phyloP scores from a whole-genome alignment of 2,113 vertebrate genomes.

The Excalfactoria chinensis region DNA sequence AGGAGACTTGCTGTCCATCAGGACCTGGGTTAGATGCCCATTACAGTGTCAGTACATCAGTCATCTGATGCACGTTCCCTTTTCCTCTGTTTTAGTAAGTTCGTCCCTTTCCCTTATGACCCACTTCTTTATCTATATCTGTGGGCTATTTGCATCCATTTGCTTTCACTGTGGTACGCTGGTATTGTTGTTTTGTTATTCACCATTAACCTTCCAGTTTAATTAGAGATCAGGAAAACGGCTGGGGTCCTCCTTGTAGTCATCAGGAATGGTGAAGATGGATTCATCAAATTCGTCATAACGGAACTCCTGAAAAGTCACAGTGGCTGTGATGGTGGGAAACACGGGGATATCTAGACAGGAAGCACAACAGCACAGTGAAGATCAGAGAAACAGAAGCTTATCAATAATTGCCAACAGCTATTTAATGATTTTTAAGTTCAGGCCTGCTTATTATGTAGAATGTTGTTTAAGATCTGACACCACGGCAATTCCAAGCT shows the following conservation, averaged over 20 bases:
- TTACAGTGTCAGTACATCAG: not conserved
- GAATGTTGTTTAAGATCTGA: not conserved
- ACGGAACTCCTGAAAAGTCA: constrained; percentile 99
- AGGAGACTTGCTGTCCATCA: constrained; percentile 40
- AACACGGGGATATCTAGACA: constrained; percentile 94
- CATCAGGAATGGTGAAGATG: constrained; percentile 93
- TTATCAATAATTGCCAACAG: not conserved
- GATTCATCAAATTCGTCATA: constrained; percentile 91
- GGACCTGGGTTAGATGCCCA: constrained; percentile 20
- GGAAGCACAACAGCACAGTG: not conserved
- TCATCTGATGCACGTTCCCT: constrained; percentile 37
- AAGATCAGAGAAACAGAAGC: not conserved
- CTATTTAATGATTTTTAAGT: not conserved
- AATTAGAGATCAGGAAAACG: constrained; percentile 95
- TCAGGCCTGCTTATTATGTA: accelerated
- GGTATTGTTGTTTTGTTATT: not conserved
- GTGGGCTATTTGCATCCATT: not conserved
- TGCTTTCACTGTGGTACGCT: not conserved
- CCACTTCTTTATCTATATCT: not conserved
- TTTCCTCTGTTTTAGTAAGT: not conserved
- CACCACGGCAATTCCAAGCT: accelerated
- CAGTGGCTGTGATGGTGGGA: constrained; percentile 98
- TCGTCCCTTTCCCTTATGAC: constrained; percentile 37
- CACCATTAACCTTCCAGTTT: not conserved
- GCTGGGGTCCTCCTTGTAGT: constrained; percentile 98